phyloP scores from a whole-genome alignment of 2,888 invertebrate genomes.

The Hypomecis punctinalis region DNA sequence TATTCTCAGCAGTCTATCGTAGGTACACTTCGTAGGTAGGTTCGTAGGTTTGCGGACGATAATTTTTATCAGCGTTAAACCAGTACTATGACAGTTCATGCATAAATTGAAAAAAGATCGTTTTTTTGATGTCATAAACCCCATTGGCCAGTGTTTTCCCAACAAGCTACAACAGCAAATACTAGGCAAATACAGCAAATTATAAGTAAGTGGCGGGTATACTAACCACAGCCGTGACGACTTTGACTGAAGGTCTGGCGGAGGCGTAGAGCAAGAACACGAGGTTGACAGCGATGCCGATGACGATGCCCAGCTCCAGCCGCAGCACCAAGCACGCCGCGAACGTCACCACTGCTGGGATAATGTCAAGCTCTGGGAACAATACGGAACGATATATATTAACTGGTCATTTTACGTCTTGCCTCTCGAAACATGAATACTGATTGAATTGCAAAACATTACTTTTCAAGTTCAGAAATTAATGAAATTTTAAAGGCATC shows the following conservation, averaged over 20 bases:
- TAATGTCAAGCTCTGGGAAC: slow-evolving; percentile 91
- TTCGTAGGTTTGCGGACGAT: no score
- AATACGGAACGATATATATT: slow-evolving; percentile 8
- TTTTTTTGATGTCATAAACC: no score
- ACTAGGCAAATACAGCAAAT: no score
- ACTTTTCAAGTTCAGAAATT: no score
- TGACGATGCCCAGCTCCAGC: slow-evolving; percentile 94
- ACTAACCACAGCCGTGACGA: slow-evolving; percentile 86
- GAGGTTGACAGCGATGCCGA: slow-evolving; percentile 92
- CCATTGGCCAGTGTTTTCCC: no score
- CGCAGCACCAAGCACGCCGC: slow-evolving; percentile 91
- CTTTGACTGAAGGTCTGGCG: slow-evolving; percentile 91
- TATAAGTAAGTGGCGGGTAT: no score
- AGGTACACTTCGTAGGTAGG: no score
- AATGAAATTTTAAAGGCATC: no score
- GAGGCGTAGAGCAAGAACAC: slow-evolving; percentile 93
- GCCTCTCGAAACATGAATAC: no score
- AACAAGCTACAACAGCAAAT: no score
- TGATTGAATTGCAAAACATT: no score
- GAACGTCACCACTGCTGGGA: slow-evolving; percentile 93
- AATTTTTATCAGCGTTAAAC: not conserved
- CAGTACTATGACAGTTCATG: not conserved
- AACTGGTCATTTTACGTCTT: not conserved
- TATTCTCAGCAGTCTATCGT: no score
- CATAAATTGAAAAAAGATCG: not conserved